Evolutionary conservation across 2,888 invertebrate species (phyloP).

Genomic region (Nowickia ferox): DNA sequence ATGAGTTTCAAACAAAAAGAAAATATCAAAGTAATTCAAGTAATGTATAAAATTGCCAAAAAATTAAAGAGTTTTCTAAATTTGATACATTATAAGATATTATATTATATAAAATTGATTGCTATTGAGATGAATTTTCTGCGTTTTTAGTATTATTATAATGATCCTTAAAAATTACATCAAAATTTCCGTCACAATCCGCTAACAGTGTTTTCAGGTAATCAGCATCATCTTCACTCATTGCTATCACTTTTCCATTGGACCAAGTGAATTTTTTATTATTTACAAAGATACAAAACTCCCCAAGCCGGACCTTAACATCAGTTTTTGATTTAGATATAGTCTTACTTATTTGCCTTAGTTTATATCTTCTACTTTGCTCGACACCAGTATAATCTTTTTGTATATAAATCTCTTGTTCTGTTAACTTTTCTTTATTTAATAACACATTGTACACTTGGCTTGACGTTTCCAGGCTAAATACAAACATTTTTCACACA

Average conservation of each 20-base stretch:
- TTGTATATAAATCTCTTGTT: slow-evolving; percentile 5
- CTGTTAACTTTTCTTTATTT: slow-evolving; percentile 6
- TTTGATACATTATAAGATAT: background rate
- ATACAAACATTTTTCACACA: background rate
- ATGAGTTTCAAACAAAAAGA: too few species aligned
- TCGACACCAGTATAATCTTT: slow-evolving; percentile 31
- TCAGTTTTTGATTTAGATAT: slow-evolving; percentile 10
- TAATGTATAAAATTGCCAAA: background rate
- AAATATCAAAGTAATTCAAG: too few species aligned
- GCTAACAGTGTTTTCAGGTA: background rate
- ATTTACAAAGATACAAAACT: slow-evolving; percentile 19
- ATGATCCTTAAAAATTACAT: too few species aligned
- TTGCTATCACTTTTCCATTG: background rate
- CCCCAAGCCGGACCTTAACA: slow-evolving; percentile 12
- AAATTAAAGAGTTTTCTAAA: background rate
- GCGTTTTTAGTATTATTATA: background rate
- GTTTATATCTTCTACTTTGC: slow-evolving; percentile 4
- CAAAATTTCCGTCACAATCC: too few species aligned
- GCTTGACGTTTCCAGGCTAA: slow-evolving; percentile 1
- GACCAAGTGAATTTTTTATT: slow-evolving; percentile 10
- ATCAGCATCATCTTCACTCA: background rate
- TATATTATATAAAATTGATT: background rate
- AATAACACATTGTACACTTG: slow-evolving; percentile 13
- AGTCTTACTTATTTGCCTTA: slow-evolving; percentile 14
- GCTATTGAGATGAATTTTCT: background rate